These are phyloP conservation scores for Troides aeacus DNA, from an alignment of 2,888 invertebrate genomes.

Conservation along the genomic window DNA sequence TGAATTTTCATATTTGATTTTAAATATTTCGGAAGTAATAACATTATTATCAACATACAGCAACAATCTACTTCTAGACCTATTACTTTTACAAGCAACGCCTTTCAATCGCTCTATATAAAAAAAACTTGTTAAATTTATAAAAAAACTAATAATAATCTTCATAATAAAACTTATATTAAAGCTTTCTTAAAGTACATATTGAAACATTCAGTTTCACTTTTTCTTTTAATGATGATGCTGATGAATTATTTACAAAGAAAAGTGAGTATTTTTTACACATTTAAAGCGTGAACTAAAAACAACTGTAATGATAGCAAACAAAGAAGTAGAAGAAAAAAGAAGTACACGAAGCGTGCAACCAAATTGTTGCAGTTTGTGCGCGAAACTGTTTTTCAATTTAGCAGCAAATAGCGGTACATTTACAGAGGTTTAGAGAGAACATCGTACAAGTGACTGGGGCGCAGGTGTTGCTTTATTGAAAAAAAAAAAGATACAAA, in stretches of 20 bases:
- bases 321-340: slow-evolving; percentile 35
- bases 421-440: slow-evolving; percentile 74
- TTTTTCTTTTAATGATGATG: neutral
- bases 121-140: too few species aligned
- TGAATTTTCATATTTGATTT: too few species aligned
- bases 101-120: too few species aligned
- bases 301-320: slow-evolving; percentile 34
- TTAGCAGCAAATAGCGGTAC: slow-evolving; percentile 72
- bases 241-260: neutral
- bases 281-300: slow-evolving; percentile 33
- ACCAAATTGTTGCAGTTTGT: slow-evolving; percentile 60
- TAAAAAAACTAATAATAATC: too few species aligned
- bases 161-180: too few species aligned
- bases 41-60: too few species aligned
- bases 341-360: slow-evolving; percentile 37
- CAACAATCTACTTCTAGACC: too few species aligned
- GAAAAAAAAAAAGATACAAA: slow-evolving; percentile 78
- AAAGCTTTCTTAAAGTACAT: neutral
- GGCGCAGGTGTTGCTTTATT: slow-evolving; percentile 76
- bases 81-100: too few species aligned
- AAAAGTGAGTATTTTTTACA: neutral
- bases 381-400: slow-evolving; percentile 74
- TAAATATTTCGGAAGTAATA: too few species aligned
- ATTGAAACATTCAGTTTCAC: neutral
- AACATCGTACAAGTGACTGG: slow-evolving; percentile 61